Percentiles rank a stretch among this genome's conserved stretches.
Evolutionary conservation across 2,113 vertebrate species (phyloP).

Genomic region (Urocolius indicus): DNA sequence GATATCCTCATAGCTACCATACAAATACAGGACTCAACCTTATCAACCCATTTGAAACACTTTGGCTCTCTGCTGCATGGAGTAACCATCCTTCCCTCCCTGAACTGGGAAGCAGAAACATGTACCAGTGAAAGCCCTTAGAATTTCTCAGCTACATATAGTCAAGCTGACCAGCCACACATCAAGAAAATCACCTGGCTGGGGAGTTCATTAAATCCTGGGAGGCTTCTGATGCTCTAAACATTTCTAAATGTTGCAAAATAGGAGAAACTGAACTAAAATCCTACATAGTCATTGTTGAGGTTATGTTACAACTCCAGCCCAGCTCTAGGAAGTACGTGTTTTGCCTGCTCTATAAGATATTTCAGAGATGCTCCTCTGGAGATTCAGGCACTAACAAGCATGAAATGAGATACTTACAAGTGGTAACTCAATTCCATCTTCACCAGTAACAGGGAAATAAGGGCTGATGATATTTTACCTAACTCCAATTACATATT

Average conservation of each 20-base stretch:
- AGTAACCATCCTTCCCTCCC: background rate
- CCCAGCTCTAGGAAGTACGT: background rate
- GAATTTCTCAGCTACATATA: background rate
- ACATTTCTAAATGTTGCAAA: background rate
- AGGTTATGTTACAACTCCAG: background rate
- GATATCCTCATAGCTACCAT: background rate
- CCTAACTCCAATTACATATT: background rate
- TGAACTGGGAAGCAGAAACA: background rate
- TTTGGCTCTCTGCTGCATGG: background rate
- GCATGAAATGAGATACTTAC: background rate
- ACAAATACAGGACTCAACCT: background rate
- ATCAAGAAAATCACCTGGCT: background rate
- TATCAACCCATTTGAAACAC: background rate
- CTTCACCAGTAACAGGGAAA: conserved; percentile 16
- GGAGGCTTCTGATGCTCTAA: background rate
- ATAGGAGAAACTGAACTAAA: background rate
- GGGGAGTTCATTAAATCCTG: background rate
- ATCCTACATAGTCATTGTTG: background rate
- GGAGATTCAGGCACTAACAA: background rate
- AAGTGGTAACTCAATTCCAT: background rate
- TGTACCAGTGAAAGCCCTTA: background rate
- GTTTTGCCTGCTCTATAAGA: background rate
- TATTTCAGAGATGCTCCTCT: background rate
- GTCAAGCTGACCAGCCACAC: background rate
- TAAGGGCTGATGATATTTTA: background rate